Percentiles rank a stretch among this genome's conserved stretches.
phyloP scores from a whole-genome alignment of 2,113 vertebrate species.

The Aspiorhynchus laticeps region DNA sequence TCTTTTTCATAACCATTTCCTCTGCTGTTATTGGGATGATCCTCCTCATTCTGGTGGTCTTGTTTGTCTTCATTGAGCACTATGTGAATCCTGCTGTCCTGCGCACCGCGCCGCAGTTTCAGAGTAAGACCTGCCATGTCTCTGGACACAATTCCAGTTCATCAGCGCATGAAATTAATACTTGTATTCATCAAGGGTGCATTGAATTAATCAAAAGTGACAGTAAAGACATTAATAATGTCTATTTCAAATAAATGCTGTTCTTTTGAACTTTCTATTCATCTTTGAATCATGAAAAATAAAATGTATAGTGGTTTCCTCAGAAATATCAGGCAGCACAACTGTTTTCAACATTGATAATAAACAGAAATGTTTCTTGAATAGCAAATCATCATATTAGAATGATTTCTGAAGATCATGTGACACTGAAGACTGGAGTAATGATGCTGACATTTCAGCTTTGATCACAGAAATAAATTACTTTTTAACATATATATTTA shows the following conservation, averaged over 20 bases:
- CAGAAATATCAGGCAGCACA: neutral
- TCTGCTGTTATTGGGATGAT: constrained; percentile 71
- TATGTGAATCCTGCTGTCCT: constrained; percentile 71
- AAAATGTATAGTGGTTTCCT: too few species aligned
- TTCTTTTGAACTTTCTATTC: neutral
- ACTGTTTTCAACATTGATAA: neutral
- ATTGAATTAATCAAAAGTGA: neutral
- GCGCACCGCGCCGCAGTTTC: constrained; percentile 73
- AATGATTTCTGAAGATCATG: neutral
- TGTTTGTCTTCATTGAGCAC: constrained; percentile 77
- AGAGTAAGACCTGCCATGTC: constrained; percentile 63
- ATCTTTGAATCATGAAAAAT: neutral
- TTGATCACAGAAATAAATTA: neutral
- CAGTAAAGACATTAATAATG: neutral
- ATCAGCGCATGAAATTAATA: neutral
- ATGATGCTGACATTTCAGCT: neutral
- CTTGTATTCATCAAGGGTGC: neutral
- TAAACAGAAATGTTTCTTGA: neutral
- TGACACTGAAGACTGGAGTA: neutral
- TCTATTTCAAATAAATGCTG: neutral
- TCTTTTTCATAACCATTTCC: constrained; percentile 75
- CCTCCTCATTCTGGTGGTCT: constrained; percentile 64
- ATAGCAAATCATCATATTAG: neutral
- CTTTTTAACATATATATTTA: neutral
- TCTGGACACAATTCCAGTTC: neutral